phyloP scores from a whole-genome alignment of 2,797 vertebrate species.

The Lophotriccus pileatus region DNA sequence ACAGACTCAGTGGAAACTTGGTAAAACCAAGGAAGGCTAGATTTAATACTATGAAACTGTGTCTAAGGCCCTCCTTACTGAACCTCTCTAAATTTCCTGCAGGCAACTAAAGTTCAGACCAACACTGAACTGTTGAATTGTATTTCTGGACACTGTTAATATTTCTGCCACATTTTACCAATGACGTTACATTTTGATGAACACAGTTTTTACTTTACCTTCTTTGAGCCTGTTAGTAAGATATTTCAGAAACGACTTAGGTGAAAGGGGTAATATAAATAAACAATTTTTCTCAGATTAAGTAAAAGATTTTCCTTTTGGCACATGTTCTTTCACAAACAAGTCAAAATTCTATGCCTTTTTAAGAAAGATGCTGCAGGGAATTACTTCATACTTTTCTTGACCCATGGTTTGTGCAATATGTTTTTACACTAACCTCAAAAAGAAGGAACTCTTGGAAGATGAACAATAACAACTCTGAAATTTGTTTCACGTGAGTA shows the following conservation, averaged over 20 bases:
- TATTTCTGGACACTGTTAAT: not conserved
- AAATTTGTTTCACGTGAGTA: slow-evolving; percentile 46
- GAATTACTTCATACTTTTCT: not conserved
- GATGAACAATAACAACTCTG: not conserved
- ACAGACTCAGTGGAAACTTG: not conserved
- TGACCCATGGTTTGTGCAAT: not conserved
- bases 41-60: not conserved
- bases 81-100: not conserved
- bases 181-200: not conserved
- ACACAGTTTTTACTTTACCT: not conserved
- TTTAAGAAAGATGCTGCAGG: not conserved
- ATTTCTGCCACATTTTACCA: not conserved
- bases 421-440: not conserved
- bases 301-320: not conserved
- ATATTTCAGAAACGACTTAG: not conserved
- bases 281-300: not conserved
- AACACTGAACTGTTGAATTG: not conserved
- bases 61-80: not conserved
- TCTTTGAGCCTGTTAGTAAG: not conserved
- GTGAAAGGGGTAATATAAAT: not conserved
- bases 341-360: not conserved
- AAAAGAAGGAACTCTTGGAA: not conserved
- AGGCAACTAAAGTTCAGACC: not conserved
- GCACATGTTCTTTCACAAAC: not conserved
- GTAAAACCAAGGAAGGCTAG: not conserved